Conservation (phyloP, 2,888 invertebrate species). For the Drosophila prolongata region DNA sequence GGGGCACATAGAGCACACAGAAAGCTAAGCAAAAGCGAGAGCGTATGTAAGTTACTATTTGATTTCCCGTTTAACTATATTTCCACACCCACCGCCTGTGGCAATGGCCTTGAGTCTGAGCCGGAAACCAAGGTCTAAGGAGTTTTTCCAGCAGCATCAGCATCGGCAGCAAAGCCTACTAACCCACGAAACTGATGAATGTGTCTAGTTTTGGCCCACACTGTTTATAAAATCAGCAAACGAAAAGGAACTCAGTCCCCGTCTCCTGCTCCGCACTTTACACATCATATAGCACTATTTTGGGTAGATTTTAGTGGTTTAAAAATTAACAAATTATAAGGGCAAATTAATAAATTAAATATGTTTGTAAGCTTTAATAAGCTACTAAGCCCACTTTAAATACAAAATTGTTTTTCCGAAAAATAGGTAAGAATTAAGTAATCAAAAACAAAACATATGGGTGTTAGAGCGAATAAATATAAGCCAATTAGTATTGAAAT, state of each 20-base stretch:
- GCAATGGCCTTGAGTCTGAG: slow-evolving; percentile 57
- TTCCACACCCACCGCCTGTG: slow-evolving; percentile 12
- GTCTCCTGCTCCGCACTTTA: not conserved
- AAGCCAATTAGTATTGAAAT: no score
- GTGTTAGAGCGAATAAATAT: no score
- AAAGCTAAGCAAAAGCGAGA: slow-evolving; percentile 29
- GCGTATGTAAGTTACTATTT: slow-evolving; percentile 60
- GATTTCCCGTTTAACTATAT: slow-evolving; percentile 15
- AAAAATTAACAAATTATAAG: not conserved
- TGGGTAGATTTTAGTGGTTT: slow-evolving; percentile 4
- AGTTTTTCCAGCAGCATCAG: slow-evolving; percentile 44
- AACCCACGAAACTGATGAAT: slow-evolving; percentile 61
- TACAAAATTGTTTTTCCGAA: no score
- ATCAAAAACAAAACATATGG: no score
- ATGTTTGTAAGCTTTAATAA: no score
- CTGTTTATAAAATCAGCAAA: slow-evolving; percentile 49
- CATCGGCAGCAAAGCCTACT: slow-evolving; percentile 64
- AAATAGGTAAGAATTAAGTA: no score
- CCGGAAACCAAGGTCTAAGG: slow-evolving; percentile 4
- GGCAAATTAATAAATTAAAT: no score
- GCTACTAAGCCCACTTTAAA: no score
- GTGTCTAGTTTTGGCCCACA: slow-evolving; percentile 78
- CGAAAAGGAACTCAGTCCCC: slow-evolving; percentile 10
- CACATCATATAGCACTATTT: not conserved
- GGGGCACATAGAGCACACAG: slow-evolving; percentile 47